Conservation (phyloP, 2,113 vertebrate species). For the Tonatia bakeri region DNA sequence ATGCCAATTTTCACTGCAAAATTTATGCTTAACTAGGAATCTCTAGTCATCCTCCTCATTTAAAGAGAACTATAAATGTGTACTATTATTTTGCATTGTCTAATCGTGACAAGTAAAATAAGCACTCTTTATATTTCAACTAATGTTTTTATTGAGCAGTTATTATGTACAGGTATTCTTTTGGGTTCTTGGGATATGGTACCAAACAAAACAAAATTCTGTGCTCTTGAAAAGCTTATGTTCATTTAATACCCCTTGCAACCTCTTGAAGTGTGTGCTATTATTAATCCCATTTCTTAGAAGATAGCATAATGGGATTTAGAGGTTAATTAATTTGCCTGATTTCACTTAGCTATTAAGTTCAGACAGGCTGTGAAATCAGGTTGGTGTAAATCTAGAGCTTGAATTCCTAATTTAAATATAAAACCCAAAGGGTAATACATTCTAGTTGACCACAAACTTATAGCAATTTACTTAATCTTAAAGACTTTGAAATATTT, state of each 20-base stretch:
- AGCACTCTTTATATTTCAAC: background rate
- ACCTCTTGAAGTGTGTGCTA: background rate
- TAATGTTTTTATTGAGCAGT: background rate
- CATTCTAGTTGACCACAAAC: slow-evolving; percentile 16
- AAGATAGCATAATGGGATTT: slow-evolving; percentile 15
- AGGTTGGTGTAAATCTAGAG: background rate
- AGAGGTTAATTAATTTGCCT: slow-evolving; percentile 54
- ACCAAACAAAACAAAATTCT: background rate
- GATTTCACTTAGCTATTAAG: slow-evolving; percentile 7
- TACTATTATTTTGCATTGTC: background rate
- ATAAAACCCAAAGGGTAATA: background rate
- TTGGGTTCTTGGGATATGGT: background rate
- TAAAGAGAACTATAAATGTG: background rate
- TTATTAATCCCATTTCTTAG: slow-evolving; percentile 9
- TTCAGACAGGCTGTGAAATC: background rate
- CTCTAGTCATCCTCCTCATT: background rate
- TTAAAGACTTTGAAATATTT: slow-evolving; percentile 9
- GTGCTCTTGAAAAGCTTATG: background rate
- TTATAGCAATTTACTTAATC: background rate
- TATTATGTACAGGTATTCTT: background rate
- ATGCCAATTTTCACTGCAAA: background rate
- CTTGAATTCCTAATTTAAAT: slow-evolving; percentile 40
- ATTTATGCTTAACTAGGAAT: background rate
- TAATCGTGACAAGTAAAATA: background rate
- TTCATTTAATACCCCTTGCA: background rate